phyloP scores from a whole-genome alignment of 2,113 vertebrate species.

The Conger conger region DNA sequence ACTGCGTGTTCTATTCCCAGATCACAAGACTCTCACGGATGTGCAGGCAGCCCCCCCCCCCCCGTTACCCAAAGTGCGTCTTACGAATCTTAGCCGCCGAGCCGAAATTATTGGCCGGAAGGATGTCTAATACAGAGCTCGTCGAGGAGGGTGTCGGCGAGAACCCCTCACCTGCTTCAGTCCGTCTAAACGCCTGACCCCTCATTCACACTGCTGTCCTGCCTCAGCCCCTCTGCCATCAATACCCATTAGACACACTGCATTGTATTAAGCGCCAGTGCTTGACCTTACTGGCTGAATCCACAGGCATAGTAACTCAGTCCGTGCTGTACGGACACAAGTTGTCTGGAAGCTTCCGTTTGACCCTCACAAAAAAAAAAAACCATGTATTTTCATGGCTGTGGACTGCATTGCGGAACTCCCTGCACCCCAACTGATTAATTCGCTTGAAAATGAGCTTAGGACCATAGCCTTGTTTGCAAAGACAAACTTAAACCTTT shows the following conservation, averaged over 20 bases:
- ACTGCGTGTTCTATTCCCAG: neutral
- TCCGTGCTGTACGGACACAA: neutral
- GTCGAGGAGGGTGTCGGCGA: neutral
- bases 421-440: too few species aligned
- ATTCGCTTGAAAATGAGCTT: too few species aligned
- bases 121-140: neutral
- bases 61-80: neutral
- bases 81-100: neutral
- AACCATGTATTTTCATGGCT: neutral
- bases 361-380: neutral
- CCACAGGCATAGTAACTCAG: neutral
- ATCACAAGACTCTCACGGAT: too few species aligned
- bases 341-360: neutral
- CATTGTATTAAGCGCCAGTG: neutral
- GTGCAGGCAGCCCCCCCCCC: too few species aligned
- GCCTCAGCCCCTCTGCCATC: neutral
- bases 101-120: neutral
- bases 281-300: conserved; percentile 12
- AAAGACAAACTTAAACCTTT: too few species aligned
- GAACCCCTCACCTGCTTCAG: neutral
- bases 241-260: conserved; percentile 18
- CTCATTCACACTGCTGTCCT: neutral
- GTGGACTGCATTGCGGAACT: neutral
- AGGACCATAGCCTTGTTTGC: too few species aligned
- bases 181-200: neutral